These are phyloP conservation scores for Dipodomys merriami DNA, from an alignment of 2,113 vertebrate genomes.

Conservation along the genomic window DNA sequence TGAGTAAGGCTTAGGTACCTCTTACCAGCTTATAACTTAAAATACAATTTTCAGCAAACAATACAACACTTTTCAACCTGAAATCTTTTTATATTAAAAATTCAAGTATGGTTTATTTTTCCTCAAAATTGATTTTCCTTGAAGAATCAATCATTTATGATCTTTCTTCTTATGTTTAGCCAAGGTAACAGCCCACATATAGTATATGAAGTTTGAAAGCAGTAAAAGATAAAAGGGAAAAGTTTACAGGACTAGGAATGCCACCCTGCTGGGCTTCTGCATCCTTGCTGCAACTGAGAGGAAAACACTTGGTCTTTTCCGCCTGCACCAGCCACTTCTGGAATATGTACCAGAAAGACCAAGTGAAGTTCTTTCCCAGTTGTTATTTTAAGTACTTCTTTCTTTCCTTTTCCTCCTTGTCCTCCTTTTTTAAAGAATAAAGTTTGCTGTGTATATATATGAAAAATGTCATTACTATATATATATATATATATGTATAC, in stretches of 20 bases:
- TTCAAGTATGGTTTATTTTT: slow-evolving; percentile 37
- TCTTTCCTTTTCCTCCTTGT: neutral
- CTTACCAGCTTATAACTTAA: slow-evolving; percentile 29
- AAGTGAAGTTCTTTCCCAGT: neutral
- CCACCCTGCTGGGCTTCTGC: neutral
- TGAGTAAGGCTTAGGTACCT: neutral
- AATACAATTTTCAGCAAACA: slow-evolving; percentile 42
- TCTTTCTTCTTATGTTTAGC: neutral
- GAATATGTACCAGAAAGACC: slow-evolving; percentile 24
- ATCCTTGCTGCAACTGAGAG: neutral
- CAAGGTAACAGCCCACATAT: neutral
- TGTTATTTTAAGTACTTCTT: slow-evolving; percentile 28
- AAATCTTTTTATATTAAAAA: slow-evolving; percentile 14
- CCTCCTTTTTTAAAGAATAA: neutral
- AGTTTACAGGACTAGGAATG: neutral
- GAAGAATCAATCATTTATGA: neutral
- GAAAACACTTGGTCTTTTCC: neutral
- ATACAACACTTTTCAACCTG: slow-evolving; percentile 7
- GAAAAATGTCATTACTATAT: neutral
- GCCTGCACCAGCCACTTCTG: neutral
- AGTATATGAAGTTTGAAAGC: slow-evolving; percentile 11
- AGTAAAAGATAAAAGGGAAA: slow-evolving; percentile 22
- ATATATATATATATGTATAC: neutral
- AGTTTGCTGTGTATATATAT: neutral
- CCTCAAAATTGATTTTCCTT: slow-evolving; percentile 24